Base-by-base conservation (phyloP, 2,888 invertebrate species). In the Xestoiulus laeticollis region DNA sequence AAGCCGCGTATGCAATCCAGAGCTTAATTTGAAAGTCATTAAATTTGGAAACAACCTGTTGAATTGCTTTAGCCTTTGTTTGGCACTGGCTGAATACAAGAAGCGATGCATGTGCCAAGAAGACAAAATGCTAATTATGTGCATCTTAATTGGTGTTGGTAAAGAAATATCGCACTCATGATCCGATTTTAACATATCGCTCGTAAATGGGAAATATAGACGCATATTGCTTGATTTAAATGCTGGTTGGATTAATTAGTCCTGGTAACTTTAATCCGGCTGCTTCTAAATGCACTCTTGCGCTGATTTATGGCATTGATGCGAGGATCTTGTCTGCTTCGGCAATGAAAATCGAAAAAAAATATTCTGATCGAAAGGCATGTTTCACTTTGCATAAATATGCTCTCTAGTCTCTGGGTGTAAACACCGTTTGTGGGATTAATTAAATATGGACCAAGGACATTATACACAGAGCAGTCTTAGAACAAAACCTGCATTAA, bases 21-120 rank as follows among this genome's bases (percentile, higher is more conserved):
- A 68, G 68, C 68, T 68, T 68, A 68, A 68, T 68, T 68, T 68
- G 68, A 26, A 68, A 68, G 68, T 26, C 68, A 68, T 68, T 68
- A 68, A 68, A 68, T 26, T 68, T 22, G 68, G 68, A 68, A 68
- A 68, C n/a, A 68, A n/a, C 68, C 68, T 68, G 19, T 68, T 68
- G 68, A 68, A 68, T 68, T 68, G 68, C 26, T 68, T 5, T 68
- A 68, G 68, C 68, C n/a, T n/a, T n/a, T 68, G 68, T 68, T 68
- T 68, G 68, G 68, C 59, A 16, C 22, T 26, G 26, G 68, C 10
- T 26, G 68, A 68, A 68, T 68, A 26, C 59, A 68, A 68, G 26
- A 68, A 68, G 68, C 68, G 26, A 12, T n/a, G 68, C 68, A n/a
- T 26, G 68, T 68, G 68, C 68, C 68, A 68, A 68, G 68, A 68